Evolutionary conservation across 1,140 invertebrate species (phyloP), one percentile per base, ranked within the genome.

Genomic region (Ceratina calcarata): DNA sequence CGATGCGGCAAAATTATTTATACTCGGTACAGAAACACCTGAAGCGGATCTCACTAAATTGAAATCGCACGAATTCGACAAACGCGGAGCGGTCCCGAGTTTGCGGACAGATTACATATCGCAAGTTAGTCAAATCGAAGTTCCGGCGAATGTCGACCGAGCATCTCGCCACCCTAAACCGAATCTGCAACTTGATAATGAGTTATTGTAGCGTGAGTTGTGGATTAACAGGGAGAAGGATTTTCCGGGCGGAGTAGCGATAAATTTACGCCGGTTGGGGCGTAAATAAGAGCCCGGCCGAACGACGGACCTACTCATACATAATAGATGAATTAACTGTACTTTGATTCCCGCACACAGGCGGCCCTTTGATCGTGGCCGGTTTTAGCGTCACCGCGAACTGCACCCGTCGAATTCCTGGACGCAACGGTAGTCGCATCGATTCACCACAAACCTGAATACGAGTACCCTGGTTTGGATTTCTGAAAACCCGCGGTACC

Each of bases 161-260:
- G 76, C 64, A 68, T 74, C 78, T 70, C 75, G 70, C 62, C 67
- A 57, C 58, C 73, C 76, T 65, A 74, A 84, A 84, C 82, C 76
- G 73, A 78, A 84, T 84, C 78, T 84, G 77, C 81, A 83, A 84
- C 76, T 84, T 83, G 79, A 84, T 84, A 84, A 84, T 84, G 81
- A 84, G 83, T 84, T 84, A 84, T 83, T 83, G 82, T 84, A 84
- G 65, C 82, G 81, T 84, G 72, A 84, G 83, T 83, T 83, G 82
- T 32, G 77, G 81, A 82, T 84, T 78, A 84, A 83, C 76, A 60
- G 69, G 82, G 69, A 83, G 82, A 80, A 79, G 81, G 82, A 84
- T 84, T 83, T 78, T 65, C 67, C 58, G 24, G 57, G 10, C 55
- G n/a, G 58, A 55, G 27, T 37, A 8, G 10, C 67, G 45, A 71